Base-by-base conservation (phyloP, 2,888 invertebrate genomes). In the Sarcophaga variegata region DNA sequence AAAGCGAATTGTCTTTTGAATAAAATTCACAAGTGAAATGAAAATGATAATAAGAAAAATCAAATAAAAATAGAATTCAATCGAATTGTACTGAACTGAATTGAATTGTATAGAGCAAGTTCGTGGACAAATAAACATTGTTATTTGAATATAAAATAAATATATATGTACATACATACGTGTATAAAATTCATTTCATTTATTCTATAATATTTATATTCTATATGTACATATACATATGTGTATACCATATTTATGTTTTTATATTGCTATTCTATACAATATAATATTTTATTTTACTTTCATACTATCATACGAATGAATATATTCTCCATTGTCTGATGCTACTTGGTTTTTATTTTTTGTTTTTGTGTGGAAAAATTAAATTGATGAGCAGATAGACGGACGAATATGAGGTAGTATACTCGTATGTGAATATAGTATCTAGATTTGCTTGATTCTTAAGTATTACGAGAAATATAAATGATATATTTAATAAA, bases 91-190 rank as follows among this genome's bases (percentile, higher is more conserved):
- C 12, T 69, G 77, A 63, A 62, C 20, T 45, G 6, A 75, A 45
- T 60, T n/a, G 37, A 20, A 72, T 45, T 27, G 45, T 45, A 59
- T 37, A 37, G 77, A 60, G 45, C 60, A 45, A 60, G 45, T 27
- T 79, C 49, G 47, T 79, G 79, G 79, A 79, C 63, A 70, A 79
- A 79, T 49, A 79, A 70, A 79, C 20, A 79, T 25, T 37, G 49
- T 64, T 64, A 71, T 37, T 37, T 37, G 37, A 37, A 37, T 37
- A 37, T 2, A 37, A 37, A 37, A 37, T 37, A 37, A 37, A 37
- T 37, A 37, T 14, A 54, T 54, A 17, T 54, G 0, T 17, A 54
- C 3, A 54, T 54, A 54, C 1, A 22, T 22, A 22, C 1, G 1
- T 22, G 1, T 22, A 22, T 22, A 22, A 22, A 22, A 22, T 37